A percentile compares a stretch with the other conserved stretches of the same genome.
Evolutionary conservation across 2,797 vertebrate genomes (phyloP).

Genomic region (Acanthornis magna): DNA sequence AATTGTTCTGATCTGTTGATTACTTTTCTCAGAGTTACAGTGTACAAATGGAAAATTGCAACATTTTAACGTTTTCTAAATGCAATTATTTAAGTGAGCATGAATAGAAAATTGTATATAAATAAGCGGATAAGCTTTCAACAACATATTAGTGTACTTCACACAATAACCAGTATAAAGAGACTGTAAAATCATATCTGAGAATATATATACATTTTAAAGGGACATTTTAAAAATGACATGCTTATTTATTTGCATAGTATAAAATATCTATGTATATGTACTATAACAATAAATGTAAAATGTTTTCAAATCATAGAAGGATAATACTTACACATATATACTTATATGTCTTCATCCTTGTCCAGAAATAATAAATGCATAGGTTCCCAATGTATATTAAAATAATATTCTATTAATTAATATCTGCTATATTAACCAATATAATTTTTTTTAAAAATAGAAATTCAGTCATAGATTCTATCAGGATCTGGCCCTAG

Average conservation of each 20-base stretch:
- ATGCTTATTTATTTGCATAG: conserved; percentile 37
- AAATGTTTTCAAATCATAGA: conserved; percentile 33
- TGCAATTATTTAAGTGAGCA: conserved; percentile 59
- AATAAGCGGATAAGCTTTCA: conserved; percentile 59
- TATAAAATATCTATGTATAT: conserved; percentile 38
- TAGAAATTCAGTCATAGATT: neutral
- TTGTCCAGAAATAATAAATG: conserved; percentile 18
- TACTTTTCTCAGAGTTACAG: conserved; percentile 55
- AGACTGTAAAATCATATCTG: conserved; percentile 46
- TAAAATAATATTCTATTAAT: conserved; percentile 5
- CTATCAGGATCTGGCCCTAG: conserved; percentile 17
- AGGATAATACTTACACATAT: neutral
- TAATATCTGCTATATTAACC: neutral
- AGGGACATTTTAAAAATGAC: conserved; percentile 47
- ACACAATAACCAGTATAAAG: conserved; percentile 63
- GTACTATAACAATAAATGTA: neutral
- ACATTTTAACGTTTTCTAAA: conserved; percentile 65
- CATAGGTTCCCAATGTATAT: neutral
- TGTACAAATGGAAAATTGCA: conserved; percentile 44
- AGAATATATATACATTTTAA: conserved; percentile 62
- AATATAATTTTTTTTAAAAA: neutral
- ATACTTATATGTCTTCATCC: neutral
- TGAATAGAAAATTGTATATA: conserved; percentile 63
- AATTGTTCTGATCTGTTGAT: conserved; percentile 62
- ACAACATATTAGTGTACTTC: conserved; percentile 45